phyloP scores from a whole-genome alignment of 2,888 invertebrate species.

The Phania funesta region DNA sequence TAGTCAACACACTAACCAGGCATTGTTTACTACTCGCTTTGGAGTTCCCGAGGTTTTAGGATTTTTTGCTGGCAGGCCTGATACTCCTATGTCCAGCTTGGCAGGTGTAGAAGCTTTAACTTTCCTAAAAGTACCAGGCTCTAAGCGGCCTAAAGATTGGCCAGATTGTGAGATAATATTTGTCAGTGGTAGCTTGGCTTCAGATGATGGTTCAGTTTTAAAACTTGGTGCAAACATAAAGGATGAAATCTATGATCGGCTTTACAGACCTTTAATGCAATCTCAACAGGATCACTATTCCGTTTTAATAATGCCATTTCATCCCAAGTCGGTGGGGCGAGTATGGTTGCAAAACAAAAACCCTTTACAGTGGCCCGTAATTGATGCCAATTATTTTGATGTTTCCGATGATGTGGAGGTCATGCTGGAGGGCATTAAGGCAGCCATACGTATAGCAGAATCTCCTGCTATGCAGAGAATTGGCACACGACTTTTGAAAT shows the following conservation, averaged over 20 bases:
- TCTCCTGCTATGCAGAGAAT: constrained; percentile 83
- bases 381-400: constrained; percentile 90
- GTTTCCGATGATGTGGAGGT: constrained; percentile 84
- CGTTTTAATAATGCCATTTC: constrained; percentile 84
- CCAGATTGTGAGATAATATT: constrained; percentile 86
- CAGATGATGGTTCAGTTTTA: constrained; percentile 82
- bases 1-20: constrained; percentile 77
- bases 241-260: constrained; percentile 81
- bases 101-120: constrained; percentile 84
- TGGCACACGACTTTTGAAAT: constrained; percentile 82
- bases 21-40: constrained; percentile 55
- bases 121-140: constrained; percentile 83
- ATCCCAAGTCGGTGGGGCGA: constrained; percentile 87
- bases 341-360: constrained; percentile 85
- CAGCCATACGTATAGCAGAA: constrained; percentile 82
- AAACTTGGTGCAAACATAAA: constrained; percentile 82
- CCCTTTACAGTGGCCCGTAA: constrained; percentile 87
- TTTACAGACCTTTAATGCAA: constrained; percentile 80
- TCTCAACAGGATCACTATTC: constrained; percentile 82
- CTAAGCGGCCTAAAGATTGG: constrained; percentile 76
- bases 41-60: constrained; percentile 76
- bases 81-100: constrained; percentile 82
- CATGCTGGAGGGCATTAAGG: constrained; percentile 83
- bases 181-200: constrained; percentile 83
- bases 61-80: constrained; percentile 82